Evolutionary conservation across 2,888 invertebrate species (phyloP).

Genomic region (Toxonevra muliebris): DNA sequence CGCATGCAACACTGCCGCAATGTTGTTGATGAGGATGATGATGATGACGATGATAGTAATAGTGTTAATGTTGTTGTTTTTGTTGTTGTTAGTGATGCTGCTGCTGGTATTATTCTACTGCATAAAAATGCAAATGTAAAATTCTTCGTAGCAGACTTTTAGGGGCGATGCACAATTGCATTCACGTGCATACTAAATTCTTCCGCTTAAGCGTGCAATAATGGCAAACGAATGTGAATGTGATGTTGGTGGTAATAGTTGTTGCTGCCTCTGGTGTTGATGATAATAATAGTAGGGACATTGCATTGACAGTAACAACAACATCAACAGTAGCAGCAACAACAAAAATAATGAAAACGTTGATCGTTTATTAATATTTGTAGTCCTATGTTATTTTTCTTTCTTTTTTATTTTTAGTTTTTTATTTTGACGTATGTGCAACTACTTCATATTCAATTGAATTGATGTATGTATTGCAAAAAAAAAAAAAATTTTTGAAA

Average conservation of each 20-base stretch:
- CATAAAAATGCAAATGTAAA: too few relatives aligned
- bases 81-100: neutral
- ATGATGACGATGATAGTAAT: neutral
- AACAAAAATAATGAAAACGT: neutral
- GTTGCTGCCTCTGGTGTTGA: neutral
- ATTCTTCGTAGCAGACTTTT: too few relatives aligned
- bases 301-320: neutral
- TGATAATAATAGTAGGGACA: neutral
- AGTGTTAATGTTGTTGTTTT: too few relatives aligned
- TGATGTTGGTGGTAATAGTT: neutral
- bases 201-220: neutral
- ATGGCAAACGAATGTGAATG: neutral
- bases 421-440: too few relatives aligned
- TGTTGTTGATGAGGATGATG: neutral
- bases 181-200: neutral
- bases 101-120: neutral
- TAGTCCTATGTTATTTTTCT: neutral
- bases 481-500: too few relatives aligned
- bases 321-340: neutral
- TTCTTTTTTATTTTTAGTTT: too few relatives aligned
- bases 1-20: neutral
- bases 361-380: slow-evolving; percentile 7
- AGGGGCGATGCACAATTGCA: too few relatives aligned
- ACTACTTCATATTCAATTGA: too few relatives aligned
- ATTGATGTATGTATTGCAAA: too few relatives aligned